These are phyloP conservation scores for Magallana nippona DNA, from an alignment of 2,888 invertebrate species.

Conservation along the genomic window DNA sequence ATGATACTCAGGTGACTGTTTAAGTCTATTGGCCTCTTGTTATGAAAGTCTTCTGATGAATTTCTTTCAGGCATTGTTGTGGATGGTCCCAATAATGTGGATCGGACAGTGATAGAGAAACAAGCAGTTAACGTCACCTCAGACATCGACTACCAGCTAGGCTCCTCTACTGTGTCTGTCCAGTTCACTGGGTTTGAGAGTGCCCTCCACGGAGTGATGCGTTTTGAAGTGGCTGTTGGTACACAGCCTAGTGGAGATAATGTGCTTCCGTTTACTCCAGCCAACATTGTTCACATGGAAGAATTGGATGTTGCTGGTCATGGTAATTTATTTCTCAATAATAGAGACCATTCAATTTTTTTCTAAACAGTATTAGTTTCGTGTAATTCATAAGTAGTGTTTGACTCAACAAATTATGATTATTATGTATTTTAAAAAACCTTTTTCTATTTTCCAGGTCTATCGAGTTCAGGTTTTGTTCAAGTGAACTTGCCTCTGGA, in stretches of 20 bases:
- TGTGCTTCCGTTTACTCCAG: slow-evolving; percentile 59
- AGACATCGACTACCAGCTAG: slow-evolving; percentile 62
- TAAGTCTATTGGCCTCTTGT: no score
- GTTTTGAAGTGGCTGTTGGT: slow-evolving; percentile 66
- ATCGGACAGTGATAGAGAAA: slow-evolving; percentile 1
- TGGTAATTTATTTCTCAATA: neutral
- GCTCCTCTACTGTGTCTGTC: slow-evolving; percentile 57
- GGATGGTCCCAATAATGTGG: slow-evolving; percentile 46
- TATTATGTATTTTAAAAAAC: no score
- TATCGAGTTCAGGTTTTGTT: slow-evolving; percentile 61
- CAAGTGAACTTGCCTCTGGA: slow-evolving; percentile 57
- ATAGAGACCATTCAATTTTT: neutral
- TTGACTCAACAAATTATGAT: no score
- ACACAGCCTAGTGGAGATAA: slow-evolving; percentile 64
- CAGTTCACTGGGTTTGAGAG: slow-evolving; percentile 65
- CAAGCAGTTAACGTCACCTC: slow-evolving; percentile 17
- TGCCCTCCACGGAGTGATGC: slow-evolving; percentile 59
- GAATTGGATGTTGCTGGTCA: neutral
- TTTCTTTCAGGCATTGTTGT: slow-evolving; percentile 26
- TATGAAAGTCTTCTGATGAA: neutral
- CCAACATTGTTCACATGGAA: slow-evolving; percentile 50
- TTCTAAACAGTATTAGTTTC: neutral
- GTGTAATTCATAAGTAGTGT: no score
- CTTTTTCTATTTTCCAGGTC: slow-evolving; percentile 61
- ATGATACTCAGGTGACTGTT: no score